Evolutionary conservation across 2,888 invertebrate species (phyloP), one percentile per base, ranked within the genome.

Genomic region (Cerastis rubricosa): DNA sequence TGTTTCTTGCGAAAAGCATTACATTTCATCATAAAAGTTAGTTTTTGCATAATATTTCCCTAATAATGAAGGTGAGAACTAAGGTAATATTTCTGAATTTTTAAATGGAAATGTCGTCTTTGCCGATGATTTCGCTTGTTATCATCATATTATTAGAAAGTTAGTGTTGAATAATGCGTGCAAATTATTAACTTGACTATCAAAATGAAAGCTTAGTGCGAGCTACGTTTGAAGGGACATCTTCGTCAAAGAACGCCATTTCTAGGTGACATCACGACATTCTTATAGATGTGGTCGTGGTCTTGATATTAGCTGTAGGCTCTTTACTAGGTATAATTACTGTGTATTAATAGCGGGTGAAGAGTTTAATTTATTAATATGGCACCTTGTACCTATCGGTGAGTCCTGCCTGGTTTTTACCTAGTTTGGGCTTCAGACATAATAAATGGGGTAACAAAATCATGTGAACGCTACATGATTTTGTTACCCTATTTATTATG

Each of bases 141-240:
- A 64, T 43, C 64, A 43, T 43, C 64, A 43, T 43, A 64, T n/a
- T n/a, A 64, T 64, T 64, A 64, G 64, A 64, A 43, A 43, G 43
- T 64, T 14, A 43, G n/a, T 43, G 7, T 40, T 40, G 40, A 22
- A 63, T 63, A 63, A 22, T 14, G 9, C 43, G n/a, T 43, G 40
- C 43, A 40, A 43, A 64, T 63, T 6, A n/a, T 63, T 7, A 63
- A 63, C 0, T n/a, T 40, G 7, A 43, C 63, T 40, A n/a, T n/a
- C 14, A 64, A 14, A n/a, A 43, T 17, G 14, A 14, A 14, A 14
- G 12, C n/a, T 63, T n/a, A 64, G 12, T n/a, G 40, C 7, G n/a
- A 43, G 40, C 40, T 43, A 14, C 63, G 40, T 59, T 59, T 59
- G 17, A 29, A 29, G n/a, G 29, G 29, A 29, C 29, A 59, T 59